Base-by-base conservation (phyloP, 1,140 invertebrate species). In the Drosophila tropicalis region DNA sequence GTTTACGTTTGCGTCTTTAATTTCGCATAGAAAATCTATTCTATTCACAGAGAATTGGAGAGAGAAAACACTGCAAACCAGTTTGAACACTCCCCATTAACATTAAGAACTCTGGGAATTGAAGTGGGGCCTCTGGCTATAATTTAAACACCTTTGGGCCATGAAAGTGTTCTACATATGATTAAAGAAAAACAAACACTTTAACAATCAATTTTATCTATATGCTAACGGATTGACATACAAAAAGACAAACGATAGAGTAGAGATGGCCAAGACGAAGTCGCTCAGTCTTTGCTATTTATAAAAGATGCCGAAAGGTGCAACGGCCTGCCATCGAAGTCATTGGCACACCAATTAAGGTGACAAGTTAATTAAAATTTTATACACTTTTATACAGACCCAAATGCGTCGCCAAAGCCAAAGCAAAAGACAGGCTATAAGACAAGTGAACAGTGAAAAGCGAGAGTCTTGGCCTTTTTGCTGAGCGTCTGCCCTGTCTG, bases 311-410 rank as follows among this genome's bases (percentile, higher is more conserved):
- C 60, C 56, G n/a, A 69, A 58, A 71, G 79, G 70, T 72, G 63
- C 62, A 61, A 69, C 55, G 62, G 47, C 56, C 47, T 9, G 44
- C 44, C 19, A 19, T 51, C 44, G 22, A 51, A 51, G 44, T 51
- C 32, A 70, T 65, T 40, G 60, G 60, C 44, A 62, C 39, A 64
- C 65, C 72, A 72, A 70, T 85, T 72, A 76, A 70, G 67, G 65
- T 60, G 68, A 78, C 74, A 69, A 67, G 29, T 82, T 66, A 72
- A 87, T 87, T 87, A 76, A 76, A 76, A 79, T 36, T 66, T 41
- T 56, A 71, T 63, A 78, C 39, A 19, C 63, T 79, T 57, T 32
- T 29, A 29, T 29, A 29, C 29, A 29, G 29, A 29, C 44, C 15
- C 15, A 47, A 47, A 47, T 41, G 40, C 40, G 12, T 41, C 15